These are phyloP conservation scores for Caenorhabditis sp. DNA, from an alignment of 2,888 invertebrate species.

Conservation along the genomic window DNA sequence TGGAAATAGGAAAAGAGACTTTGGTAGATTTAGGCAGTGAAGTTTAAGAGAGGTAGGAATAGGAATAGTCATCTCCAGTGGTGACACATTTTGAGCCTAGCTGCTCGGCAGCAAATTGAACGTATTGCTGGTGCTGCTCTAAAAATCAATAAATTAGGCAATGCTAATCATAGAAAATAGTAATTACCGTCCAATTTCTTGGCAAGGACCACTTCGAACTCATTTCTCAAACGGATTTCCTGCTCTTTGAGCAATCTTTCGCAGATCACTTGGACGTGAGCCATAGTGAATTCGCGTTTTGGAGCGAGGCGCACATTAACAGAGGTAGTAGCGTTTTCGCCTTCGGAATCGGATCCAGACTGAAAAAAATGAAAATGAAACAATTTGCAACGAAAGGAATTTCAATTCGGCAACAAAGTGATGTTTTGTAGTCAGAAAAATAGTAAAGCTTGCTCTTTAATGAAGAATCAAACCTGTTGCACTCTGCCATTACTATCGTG, in stretches of 20 bases:
- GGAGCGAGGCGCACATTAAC: conserved; percentile 13
- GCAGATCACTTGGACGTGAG: conserved; percentile 95
- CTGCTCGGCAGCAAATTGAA: conserved; percentile 98
- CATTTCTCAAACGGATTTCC: conserved; percentile 93
- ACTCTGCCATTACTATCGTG: conserved; percentile 52
- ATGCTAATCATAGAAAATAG: neutral
- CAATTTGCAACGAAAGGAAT: no score
- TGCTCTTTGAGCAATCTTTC: conserved; percentile 97
- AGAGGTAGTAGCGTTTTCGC: conserved; percentile 63
- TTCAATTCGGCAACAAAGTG: neutral
- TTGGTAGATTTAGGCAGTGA: neutral
- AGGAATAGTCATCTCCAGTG: conserved; percentile 57
- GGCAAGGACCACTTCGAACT: conserved; percentile 95
- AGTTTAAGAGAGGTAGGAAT: conserved; percentile 64
- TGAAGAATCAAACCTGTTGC: conserved; percentile 32
- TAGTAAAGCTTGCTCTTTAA: conserved; percentile 33
- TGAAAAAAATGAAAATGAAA: conserved; percentile 61
- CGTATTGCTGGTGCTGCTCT: conserved; percentile 99
- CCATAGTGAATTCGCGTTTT: conserved; percentile 49
- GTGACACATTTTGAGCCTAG: conserved; percentile 85
- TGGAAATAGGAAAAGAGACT: neutral
- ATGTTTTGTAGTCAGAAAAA: conserved; percentile 47
- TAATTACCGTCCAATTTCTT: conserved; percentile 89
- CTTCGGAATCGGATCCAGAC: conserved; percentile 81
- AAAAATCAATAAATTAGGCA: conserved; percentile 68